These are phyloP conservation scores for Lycorma delicatula DNA, from an alignment of 1,140 invertebrate genomes.

Conservation along the genomic window DNA sequence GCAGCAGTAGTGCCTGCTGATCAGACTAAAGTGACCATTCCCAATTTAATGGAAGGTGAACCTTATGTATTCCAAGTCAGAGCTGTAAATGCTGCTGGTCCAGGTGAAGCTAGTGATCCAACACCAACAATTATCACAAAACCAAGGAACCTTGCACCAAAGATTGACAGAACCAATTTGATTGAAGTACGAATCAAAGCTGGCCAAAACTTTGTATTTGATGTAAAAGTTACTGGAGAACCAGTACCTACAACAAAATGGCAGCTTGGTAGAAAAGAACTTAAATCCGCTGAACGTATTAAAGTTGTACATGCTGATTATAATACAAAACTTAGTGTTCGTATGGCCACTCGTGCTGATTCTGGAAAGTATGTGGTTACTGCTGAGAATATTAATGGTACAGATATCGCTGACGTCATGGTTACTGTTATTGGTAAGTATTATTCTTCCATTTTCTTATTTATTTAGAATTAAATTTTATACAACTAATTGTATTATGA, in stretches of 20 bases:
- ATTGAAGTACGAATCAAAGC: slow-evolving; percentile 72
- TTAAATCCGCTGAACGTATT: slow-evolving; percentile 56
- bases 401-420: slow-evolving; percentile 82
- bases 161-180: slow-evolving; percentile 82
- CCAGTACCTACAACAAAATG: slow-evolving; percentile 85
- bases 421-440: slow-evolving; percentile 73
- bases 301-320: slow-evolving; percentile 80
- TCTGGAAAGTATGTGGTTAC: slow-evolving; percentile 85
- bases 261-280: slow-evolving; percentile 64
- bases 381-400: slow-evolving; percentile 89
- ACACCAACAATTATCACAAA: slow-evolving; percentile 85
- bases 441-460: too few species aligned
- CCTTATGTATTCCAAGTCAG: slow-evolving; percentile 84
- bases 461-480: too few species aligned
- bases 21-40: slow-evolving; percentile 73
- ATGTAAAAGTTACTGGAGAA: slow-evolving; percentile 79
- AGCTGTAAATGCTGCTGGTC: slow-evolving; percentile 89
- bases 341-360: slow-evolving; percentile 76
- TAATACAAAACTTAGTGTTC: slow-evolving; percentile 78
- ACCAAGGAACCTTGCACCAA: slow-evolving; percentile 74
- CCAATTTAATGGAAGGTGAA: slow-evolving; percentile 83
- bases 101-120: slow-evolving; percentile 79
- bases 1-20: slow-evolving; percentile 72
- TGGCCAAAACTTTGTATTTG: slow-evolving; percentile 74
- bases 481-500: neutral